These are phyloP conservation scores for Peromyscus melanophrys DNA, from an alignment of 2,797 vertebrate species.

Conservation along the genomic window DNA sequence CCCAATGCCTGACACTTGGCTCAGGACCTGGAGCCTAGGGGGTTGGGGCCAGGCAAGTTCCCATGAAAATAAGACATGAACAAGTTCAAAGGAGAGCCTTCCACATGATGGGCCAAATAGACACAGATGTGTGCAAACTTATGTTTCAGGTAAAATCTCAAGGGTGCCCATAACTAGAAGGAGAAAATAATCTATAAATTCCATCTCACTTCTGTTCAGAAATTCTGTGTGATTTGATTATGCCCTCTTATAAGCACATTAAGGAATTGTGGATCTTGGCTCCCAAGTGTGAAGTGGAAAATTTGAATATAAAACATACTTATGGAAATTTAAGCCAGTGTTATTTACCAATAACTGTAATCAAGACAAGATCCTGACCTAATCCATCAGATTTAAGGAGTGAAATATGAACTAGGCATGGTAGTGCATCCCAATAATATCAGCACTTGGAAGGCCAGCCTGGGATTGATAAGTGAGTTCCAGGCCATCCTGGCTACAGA, in stretches of 20 bases:
- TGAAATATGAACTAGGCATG: not conserved
- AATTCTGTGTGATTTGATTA: slow-evolving; percentile 59
- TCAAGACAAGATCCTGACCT: not conserved
- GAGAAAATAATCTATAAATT: slow-evolving; percentile 28
- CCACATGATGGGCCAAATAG: not conserved
- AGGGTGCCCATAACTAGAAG: not conserved
- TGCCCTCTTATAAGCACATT: slow-evolving; percentile 15
- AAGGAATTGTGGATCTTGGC: slow-evolving; percentile 35
- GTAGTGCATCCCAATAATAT: not conserved
- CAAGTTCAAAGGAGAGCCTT: not conserved
- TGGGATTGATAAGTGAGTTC: not conserved
- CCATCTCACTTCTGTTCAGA: slow-evolving; percentile 32
- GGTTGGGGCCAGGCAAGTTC: not conserved
- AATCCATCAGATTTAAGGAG: slow-evolving; percentile 35
- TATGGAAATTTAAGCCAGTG: slow-evolving; percentile 31
- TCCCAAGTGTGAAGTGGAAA: slow-evolving; percentile 62
- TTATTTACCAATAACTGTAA: slow-evolving; percentile 1
- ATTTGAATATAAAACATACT: slow-evolving; percentile 58
- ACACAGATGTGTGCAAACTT: not conserved
- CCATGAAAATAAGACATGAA: not conserved
- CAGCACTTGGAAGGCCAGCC: not conserved
- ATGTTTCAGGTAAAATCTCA: slow-evolving; percentile 3
- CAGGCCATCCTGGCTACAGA: not conserved
- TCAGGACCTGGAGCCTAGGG: not conserved
- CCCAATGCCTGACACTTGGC: not conserved